Percentiles rank a stretch among this genome's conserved stretches.
Evolutionary conservation across 2,888 invertebrate species (phyloP).

Genomic region (Ceramica pisi): DNA sequence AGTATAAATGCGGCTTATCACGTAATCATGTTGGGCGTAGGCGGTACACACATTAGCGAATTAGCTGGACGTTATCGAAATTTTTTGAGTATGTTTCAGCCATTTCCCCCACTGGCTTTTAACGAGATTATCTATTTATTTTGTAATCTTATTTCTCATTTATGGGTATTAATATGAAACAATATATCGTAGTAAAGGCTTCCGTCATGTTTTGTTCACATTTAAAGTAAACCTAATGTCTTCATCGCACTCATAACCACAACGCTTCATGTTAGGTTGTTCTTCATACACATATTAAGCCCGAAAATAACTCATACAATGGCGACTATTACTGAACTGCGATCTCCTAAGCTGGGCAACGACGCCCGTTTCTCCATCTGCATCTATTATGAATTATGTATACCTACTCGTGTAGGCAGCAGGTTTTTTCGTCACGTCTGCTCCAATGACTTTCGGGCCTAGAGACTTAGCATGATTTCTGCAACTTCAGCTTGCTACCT

Average conservation of each 20-base stretch:
- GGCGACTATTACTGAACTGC: not conserved
- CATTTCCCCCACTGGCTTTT: conserved; percentile 32
- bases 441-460: not conserved
- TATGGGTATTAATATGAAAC: not conserved
- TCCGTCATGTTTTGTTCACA: too few species aligned
- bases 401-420: too few species aligned
- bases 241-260: not conserved
- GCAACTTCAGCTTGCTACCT: not conserved
- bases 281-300: not conserved
- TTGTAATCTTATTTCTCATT: not conserved
- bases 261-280: not conserved
- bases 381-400: too few species aligned
- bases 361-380: not conserved
- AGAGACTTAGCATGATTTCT: too few species aligned
- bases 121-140: conserved; percentile 36
- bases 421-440: too few species aligned
- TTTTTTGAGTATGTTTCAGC: conserved; percentile 25
- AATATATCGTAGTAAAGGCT: not conserved
- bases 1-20: conserved; percentile 59
- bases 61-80: conserved; percentile 29
- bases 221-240: too few species aligned
- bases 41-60: conserved; percentile 44
- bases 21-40: conserved; percentile 29
- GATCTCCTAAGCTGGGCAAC: too few species aligned
- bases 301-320: not conserved